Evolutionary conservation across 2,797 vertebrate species (phyloP).

Genomic region (Telmatherina bonti): DNA sequence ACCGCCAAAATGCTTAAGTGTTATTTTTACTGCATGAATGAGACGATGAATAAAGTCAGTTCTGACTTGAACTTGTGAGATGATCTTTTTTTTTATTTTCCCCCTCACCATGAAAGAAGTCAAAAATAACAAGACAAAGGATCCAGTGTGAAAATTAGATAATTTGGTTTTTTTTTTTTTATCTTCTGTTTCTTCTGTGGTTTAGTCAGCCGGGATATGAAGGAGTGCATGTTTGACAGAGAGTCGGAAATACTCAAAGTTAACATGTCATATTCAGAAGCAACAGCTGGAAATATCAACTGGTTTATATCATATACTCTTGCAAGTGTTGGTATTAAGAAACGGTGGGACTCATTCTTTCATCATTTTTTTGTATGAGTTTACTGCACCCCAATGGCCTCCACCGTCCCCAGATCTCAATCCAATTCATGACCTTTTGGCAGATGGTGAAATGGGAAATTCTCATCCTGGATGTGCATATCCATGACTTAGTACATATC

Average conservation of each 20-base stretch:
- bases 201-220: background rate
- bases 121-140: slow-evolving; percentile 9
- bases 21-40: slow-evolving; percentile 31
- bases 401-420: too few species aligned
- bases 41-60: slow-evolving; percentile 37
- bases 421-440: too few species aligned
- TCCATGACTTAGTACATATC: too few species aligned
- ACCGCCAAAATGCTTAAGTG: slow-evolving; percentile 13
- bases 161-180: background rate
- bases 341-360: too few species aligned
- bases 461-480: too few species aligned
- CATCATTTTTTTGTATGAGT: too few species aligned
- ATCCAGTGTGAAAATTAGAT: slow-evolving; percentile 7
- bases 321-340: too few species aligned
- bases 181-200: slow-evolving; percentile 10
- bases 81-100: background rate
- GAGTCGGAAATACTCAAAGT: background rate
- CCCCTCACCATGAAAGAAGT: slow-evolving; percentile 12
- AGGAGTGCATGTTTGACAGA: background rate
- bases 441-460: too few species aligned
- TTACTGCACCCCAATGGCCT: too few species aligned
- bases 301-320: too few species aligned
- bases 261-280: background rate
- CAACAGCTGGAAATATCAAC: background rate
- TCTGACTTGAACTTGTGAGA: slow-evolving; percentile 9